Base-by-base conservation (phyloP, 1,140 invertebrate genomes). In the Coptotermes formosanus region DNA sequence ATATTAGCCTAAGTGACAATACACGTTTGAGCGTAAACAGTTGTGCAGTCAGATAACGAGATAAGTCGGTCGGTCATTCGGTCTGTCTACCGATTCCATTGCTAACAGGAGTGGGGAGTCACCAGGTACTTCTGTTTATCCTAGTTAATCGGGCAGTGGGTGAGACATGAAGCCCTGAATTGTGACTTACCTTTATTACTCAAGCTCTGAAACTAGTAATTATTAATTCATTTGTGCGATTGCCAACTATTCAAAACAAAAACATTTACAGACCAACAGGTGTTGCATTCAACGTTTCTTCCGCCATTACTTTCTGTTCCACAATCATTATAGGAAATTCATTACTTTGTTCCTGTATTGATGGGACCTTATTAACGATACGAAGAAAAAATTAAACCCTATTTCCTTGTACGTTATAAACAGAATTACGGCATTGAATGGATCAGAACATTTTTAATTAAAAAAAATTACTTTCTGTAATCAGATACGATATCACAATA, bases 1-100 rank as follows among this genome's bases (percentile, higher is more conserved):
- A 45, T 52, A 45, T 59, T 52, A 84, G 16, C 83, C 30, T 84
- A 84, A 84, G n/a, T 52, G 43, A 83, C 23, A 30, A 84, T 30
- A 84, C 44, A 52, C 30, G 25, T 52, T 48, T 84, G 83, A 84
- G 52, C 44, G 55, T 52, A 84, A 52, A 30, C 30, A 84, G 45
- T 48, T 84, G 83, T 52, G 44, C 44, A 30, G 55, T 45, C 14
- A 52, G 44, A 45, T 52, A 52, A 84, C 16, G 45, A 52, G 38
- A 48, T 11, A 52, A 48, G 7, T 7, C 19, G 25, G 45, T n/a
- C 0, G 43, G 82, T 4, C 14, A 44, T 16, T 25, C 0, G 82
- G 82, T 8, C 11, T 8, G 82, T 12, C 25, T 9, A 48, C 48
- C 48, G 48, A 48, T 48, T 48, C 19, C 3, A 19, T 55, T 55